Evolutionary conservation across 2,888 invertebrate genomes (phyloP).

Genomic region (Norana najaformis): DNA sequence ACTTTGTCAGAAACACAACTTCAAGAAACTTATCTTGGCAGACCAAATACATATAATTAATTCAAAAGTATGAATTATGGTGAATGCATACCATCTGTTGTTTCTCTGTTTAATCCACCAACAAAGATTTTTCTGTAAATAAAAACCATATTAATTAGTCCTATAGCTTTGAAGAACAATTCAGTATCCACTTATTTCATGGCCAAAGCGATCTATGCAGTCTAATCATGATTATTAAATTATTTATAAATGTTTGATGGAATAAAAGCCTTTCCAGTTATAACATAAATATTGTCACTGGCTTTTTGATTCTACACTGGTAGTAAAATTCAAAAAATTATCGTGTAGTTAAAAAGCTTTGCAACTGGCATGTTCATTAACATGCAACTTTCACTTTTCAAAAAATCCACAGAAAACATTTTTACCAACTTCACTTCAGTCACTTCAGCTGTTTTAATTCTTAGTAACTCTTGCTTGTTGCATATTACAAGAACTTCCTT

Average conservation of each 20-base stretch:
- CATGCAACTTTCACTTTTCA: not conserved
- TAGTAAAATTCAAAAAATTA: not conserved
- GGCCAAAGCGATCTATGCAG: not conserved
- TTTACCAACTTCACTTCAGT: not conserved
- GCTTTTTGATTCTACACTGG: not conserved
- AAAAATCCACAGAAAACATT: not conserved
- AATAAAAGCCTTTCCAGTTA: not conserved
- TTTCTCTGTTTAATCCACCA: slow-evolving; percentile 33
- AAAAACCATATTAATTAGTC: not conserved
- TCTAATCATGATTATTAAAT: not conserved
- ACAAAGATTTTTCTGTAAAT: slow-evolving; percentile 35
- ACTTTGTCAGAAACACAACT: too few species aligned
- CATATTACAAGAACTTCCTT: too few species aligned
- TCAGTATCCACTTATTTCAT: not conserved
- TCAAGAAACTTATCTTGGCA: too few species aligned
- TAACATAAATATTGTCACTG: not conserved
- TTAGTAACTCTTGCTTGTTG: too few species aligned
- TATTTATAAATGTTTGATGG: not conserved
- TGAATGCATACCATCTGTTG: slow-evolving; percentile 31
- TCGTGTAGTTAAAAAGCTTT: not conserved
- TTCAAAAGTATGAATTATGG: not conserved
- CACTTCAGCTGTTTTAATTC: too few species aligned
- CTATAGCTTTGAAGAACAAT: not conserved
- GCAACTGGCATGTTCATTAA: not conserved
- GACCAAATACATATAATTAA: not conserved